These are phyloP conservation scores for Tragelaphus strepsiceros DNA, from an alignment of 2,113 vertebrate species.

Conservation along the genomic window DNA sequence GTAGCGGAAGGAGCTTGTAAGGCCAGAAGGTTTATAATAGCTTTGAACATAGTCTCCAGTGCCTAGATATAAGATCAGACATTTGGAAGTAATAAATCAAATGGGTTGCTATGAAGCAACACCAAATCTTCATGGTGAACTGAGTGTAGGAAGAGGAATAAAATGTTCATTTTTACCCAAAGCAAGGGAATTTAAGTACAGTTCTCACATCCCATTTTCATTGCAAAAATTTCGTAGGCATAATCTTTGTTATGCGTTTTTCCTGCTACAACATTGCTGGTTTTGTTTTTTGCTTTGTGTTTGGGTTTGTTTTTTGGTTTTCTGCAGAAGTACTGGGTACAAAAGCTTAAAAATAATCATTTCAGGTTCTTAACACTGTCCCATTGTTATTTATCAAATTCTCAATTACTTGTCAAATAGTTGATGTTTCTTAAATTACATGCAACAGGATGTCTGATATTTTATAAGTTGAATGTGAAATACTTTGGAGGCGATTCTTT, in stretches of 20 bases:
- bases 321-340: not conserved
- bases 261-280: not conserved
- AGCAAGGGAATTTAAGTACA: not conserved
- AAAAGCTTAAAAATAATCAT: not conserved
- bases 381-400: conserved; percentile 21
- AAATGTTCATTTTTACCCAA: not conserved
- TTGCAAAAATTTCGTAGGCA: not conserved
- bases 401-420: not conserved
- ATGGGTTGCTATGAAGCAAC: not conserved
- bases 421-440: not conserved
- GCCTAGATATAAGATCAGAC: not conserved
- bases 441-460: not conserved
- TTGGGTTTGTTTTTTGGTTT: not conserved
- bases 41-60: not conserved
- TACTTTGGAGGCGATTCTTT: not conserved
- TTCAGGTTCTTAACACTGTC: not conserved
- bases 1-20: not conserved
- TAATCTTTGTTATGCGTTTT: not conserved
- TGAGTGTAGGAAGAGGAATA: not conserved
- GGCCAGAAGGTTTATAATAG: not conserved
- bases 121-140: not conserved
- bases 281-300: not conserved
- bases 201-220: not conserved
- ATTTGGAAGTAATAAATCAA: not conserved
- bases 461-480: not conserved